A percentile compares a stretch with the other conserved stretches of the same genome.
These are phyloP conservation scores for Trichosurus vulpecula DNA, from an alignment of 2,797 vertebrate genomes.

Conservation along the genomic window DNA sequence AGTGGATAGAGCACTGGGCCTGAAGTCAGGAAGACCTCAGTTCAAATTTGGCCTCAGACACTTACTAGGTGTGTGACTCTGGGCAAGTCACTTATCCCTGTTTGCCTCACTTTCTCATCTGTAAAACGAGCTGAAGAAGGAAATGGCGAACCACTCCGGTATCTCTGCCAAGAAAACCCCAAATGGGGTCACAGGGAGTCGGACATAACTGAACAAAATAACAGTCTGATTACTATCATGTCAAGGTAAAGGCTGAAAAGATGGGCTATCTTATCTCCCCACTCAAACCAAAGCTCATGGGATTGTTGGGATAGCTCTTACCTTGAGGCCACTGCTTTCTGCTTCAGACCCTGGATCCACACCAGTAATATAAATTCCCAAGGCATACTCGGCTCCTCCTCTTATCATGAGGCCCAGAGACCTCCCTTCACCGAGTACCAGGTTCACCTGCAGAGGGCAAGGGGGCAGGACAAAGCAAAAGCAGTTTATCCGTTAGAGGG, in stretches of 20 bases:
- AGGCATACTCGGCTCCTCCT: slow-evolving; percentile 94
- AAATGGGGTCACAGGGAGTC: too few species aligned
- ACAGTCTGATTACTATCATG: background rate
- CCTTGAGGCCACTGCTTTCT: slow-evolving; percentile 95
- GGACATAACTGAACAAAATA: too few species aligned
- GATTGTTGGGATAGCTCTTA: slow-evolving; percentile 73
- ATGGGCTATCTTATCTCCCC: accelerated
- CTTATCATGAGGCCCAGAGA: slow-evolving; percentile 97
- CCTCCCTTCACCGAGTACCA: slow-evolving; percentile 94
- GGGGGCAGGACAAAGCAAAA: background rate
- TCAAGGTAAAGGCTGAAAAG: accelerated
- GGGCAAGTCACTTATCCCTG: too few species aligned
- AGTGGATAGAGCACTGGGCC: too few species aligned
- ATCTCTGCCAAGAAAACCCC: too few species aligned
- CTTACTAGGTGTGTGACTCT: too few species aligned
- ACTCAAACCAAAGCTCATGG: accelerated
- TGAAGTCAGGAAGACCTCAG: too few species aligned
- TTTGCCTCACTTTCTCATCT: too few species aligned
- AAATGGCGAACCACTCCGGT: too few species aligned
- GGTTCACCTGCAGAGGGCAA: slow-evolving; percentile 89
- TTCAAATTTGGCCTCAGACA: too few species aligned
- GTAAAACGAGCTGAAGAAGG: too few species aligned
- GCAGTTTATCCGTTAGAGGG: background rate
- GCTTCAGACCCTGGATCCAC: slow-evolving; percentile 95
- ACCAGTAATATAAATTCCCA: slow-evolving; percentile 97